Percentiles rank a stretch among this genome's conserved stretches.
phyloP scores from a whole-genome alignment of 2,888 invertebrate species.

The Drosophila paucipuncta region DNA sequence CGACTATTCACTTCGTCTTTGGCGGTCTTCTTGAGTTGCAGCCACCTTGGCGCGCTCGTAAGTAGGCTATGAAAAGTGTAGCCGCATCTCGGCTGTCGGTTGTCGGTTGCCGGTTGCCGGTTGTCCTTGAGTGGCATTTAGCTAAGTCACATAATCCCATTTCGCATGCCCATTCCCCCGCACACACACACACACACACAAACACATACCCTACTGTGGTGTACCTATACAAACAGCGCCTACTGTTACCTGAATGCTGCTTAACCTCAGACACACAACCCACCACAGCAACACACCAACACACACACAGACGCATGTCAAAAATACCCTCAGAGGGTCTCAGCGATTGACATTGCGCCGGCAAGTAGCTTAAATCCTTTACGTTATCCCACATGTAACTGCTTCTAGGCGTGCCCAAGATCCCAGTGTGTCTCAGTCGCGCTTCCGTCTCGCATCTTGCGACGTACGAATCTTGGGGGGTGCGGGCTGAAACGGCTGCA shows the following conservation, averaged over 20 bases:
- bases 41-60: constrained; percentile 27
- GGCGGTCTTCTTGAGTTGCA: not conserved
- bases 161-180: constrained; percentile 28
- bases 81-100: constrained; percentile 23
- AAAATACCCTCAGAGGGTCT: constrained; percentile 38
- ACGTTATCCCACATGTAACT: constrained; percentile 73
- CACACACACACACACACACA: constrained; percentile 9
- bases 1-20: too few species aligned
- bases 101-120: constrained; percentile 33
- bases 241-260: constrained; percentile 62
- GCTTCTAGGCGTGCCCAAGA: constrained; percentile 55
- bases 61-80: constrained; percentile 53
- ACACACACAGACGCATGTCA: constrained; percentile 2
- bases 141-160: constrained; percentile 59
- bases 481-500: too few species aligned
- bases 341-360: constrained; percentile 57
- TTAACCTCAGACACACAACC: constrained; percentile 36
- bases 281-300: constrained; percentile 10
- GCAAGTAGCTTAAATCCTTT: constrained; percentile 78
- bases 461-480: not conserved
- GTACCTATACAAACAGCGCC: constrained; percentile 35
- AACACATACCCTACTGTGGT: constrained; percentile 1
- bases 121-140: constrained; percentile 59
- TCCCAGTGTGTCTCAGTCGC: constrained; percentile 17
- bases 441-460: not conserved